Percentiles rank a stretch among this genome's conserved stretches.
Conservation (phyloP, 1,140 invertebrate genomes). For the Aporrectodea caliginosa region DNA sequence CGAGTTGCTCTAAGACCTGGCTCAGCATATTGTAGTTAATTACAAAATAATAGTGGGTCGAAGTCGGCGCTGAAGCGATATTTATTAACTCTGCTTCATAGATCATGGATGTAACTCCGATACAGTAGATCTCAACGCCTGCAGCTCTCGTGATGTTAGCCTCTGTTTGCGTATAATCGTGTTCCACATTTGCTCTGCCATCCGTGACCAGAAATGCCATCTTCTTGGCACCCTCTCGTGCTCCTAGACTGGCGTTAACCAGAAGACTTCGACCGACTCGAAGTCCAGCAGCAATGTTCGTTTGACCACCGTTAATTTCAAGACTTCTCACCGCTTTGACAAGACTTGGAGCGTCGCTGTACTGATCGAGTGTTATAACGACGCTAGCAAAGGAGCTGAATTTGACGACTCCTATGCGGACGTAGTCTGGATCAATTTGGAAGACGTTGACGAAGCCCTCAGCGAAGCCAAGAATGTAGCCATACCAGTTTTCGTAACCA, state of each 20-base stretch:
- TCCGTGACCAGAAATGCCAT: slow-evolving; percentile 48
- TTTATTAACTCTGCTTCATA: neutral
- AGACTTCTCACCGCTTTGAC: neutral
- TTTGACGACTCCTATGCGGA: neutral
- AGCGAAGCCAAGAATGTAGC: neutral
- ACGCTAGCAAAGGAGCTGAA: neutral
- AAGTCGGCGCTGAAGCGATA: neutral
- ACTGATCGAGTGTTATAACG: neutral
- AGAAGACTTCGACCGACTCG: slow-evolving; percentile 36
- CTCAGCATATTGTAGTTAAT: neutral
- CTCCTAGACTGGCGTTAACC: slow-evolving; percentile 35
- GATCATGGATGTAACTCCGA: slow-evolving; percentile 10
- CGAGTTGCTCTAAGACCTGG: neutral
- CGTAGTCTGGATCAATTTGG: neutral
- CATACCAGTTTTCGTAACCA: neutral
- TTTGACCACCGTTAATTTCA: slow-evolving; percentile 24
- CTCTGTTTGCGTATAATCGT: slow-evolving; percentile 12
- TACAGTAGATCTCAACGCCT: slow-evolving; percentile 24
- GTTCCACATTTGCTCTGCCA: slow-evolving; percentile 42
- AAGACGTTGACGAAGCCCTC: neutral
- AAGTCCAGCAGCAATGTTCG: slow-evolving; percentile 45
- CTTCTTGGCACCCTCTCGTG: slow-evolving; percentile 42
- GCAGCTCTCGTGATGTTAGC: slow-evolving; percentile 11
- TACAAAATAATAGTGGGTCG: neutral
- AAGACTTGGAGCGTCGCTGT: neutral